phyloP scores from a whole-genome alignment of 2,888 invertebrate species.

The Bedellia somnulentella region DNA sequence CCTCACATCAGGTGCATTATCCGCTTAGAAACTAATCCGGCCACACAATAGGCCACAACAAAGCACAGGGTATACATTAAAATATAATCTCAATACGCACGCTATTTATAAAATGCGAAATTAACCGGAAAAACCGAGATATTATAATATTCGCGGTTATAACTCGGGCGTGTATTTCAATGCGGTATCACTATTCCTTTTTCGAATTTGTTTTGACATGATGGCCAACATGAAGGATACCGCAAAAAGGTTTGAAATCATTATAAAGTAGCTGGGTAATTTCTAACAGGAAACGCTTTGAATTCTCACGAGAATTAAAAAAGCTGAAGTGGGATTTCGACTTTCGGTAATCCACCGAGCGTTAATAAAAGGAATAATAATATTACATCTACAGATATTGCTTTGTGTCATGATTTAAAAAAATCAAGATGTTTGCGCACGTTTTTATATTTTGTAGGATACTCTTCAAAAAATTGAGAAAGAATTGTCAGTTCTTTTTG shows the following conservation, averaged over 20 bases:
- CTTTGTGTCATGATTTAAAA: too few relatives aligned
- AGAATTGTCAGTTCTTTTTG: too few relatives aligned
- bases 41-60: slow-evolving; percentile 27
- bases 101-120: slow-evolving; percentile 19
- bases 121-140: slow-evolving; percentile 24
- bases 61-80: slow-evolving; percentile 37
- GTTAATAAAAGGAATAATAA: too few relatives aligned
- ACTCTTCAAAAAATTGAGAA: too few relatives aligned
- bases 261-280: too few relatives aligned
- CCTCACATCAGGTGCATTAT: slow-evolving; percentile 49
- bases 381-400: too few relatives aligned
- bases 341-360: too few relatives aligned
- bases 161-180: slow-evolving; percentile 26
- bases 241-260: slow-evolving; percentile 39
- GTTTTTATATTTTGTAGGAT: too few relatives aligned
- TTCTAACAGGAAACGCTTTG: slow-evolving; percentile 44
- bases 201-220: slow-evolving; percentile 43
- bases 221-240: slow-evolving; percentile 37
- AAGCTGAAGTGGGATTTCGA: slow-evolving; percentile 49
- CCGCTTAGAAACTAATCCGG: slow-evolving; percentile 36
- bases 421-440: too few relatives aligned
- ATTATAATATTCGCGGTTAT: slow-evolving; percentile 34
- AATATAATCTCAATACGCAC: slow-evolving; percentile 38
- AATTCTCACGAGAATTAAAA: slow-evolving; percentile 51
- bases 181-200: slow-evolving; percentile 18